These are phyloP conservation scores for Mylabris sibirica DNA, from an alignment of 2,888 invertebrate genomes.

Conservation along the genomic window DNA sequence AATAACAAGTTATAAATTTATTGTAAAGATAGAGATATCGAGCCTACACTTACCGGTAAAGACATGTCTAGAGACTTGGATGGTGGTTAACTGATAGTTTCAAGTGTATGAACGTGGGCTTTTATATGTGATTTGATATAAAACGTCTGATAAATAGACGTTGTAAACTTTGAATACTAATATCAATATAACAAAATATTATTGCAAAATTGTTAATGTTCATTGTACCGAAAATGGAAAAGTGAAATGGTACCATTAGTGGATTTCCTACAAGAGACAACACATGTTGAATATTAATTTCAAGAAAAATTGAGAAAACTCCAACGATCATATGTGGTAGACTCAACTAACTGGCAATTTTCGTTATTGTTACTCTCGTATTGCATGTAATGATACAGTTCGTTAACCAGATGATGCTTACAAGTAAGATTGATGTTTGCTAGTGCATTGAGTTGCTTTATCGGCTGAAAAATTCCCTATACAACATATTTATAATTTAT, in stretches of 20 bases:
- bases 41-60: conserved; percentile 18
- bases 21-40: conserved; percentile 3
- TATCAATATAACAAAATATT: conserved; percentile 6
- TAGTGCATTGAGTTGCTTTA: conserved; percentile 5
- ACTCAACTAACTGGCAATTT: not conserved
- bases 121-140: conserved; percentile 14
- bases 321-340: conserved; percentile 5
- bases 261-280: conserved; percentile 13
- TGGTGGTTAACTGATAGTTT: conserved; percentile 13
- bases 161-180: conserved; percentile 12
- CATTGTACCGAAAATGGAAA: conserved; percentile 2
- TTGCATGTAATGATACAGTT: conserved; percentile 12
- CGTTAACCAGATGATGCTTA: conserved; percentile 15
- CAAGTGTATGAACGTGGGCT: conserved; percentile 9
- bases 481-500: not conserved
- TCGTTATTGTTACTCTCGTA: not conserved
- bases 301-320: conserved; percentile 2
- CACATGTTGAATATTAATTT: conserved; percentile 16
- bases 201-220: conserved; percentile 3
- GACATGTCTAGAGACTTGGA: conserved; percentile 14
- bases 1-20: conserved; percentile 7
- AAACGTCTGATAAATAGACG: conserved; percentile 12
- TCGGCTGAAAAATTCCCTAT: conserved; percentile 12
- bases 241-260: conserved; percentile 18
- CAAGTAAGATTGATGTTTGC: conserved; percentile 16